Evolutionary conservation across 2,888 invertebrate species (phyloP), one percentile per base, ranked within the genome.

Genomic region (Xestia rhomboidea): DNA sequence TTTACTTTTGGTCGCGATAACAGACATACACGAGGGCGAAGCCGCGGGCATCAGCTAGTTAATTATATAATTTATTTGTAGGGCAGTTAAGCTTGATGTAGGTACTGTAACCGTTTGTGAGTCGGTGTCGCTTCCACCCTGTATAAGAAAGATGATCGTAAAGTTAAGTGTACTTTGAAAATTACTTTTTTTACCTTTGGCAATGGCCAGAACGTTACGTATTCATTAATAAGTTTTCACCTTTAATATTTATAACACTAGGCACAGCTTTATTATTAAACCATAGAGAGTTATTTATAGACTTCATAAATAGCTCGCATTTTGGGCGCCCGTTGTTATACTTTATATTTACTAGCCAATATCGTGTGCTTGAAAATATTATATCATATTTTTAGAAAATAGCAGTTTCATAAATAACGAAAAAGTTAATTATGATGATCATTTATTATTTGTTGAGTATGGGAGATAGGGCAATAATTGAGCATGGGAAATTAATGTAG

Each of bases 201-300:
- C 1, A 60, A 15, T 27, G 27, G 0, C 27, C 1, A n/a, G n/a
- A n/a, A 57, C 8, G 7, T 30, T 18, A 18, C 60, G 8, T 13
- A 18, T 30, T 57, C 18, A 60, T 30, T 30, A 10, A 11, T 5
- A 62, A 44, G 27, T 81, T 30, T 66, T 27, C 44, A 68, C n/a
- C 24, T 62, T 84, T 5, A 44, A 27, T 69, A 73, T 51, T 54
- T 66, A 79, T 67, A 57, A 51, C 30, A 38, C 8, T 21, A 63
- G 51, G 15, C 67, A 51, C 21, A 21, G 44, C 57, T 30, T 46
- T 84, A 74, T 69, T 69, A 82, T 67, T 81, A 64, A 60, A 83
- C 6, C 54, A 62, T 27, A 24, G 64, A 46, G 15, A 4, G 34
- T 67, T 80, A 82, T 84, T 73, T 69, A 82, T 84, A 74, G 49